phyloP scores from a whole-genome alignment of 2,888 invertebrate species.

The Hydrotaea cyrtoneurina region DNA sequence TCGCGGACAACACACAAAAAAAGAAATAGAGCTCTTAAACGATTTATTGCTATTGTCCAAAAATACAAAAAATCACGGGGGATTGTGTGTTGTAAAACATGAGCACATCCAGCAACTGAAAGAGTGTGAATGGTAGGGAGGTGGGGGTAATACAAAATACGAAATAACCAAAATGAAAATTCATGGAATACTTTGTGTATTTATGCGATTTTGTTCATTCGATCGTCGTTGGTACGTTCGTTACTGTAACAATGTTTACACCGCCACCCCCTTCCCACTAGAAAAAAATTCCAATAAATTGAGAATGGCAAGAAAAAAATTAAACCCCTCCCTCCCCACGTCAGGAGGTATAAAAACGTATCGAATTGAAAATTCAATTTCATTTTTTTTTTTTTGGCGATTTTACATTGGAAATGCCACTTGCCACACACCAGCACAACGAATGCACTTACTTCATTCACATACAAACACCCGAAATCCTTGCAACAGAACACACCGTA shows the following conservation, averaged over 20 bases:
- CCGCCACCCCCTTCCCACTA: not conserved
- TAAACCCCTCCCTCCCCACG: not conserved
- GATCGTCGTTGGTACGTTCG: not conserved
- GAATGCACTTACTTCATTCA: not conserved
- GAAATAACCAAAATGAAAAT: slow-evolving; percentile 24
- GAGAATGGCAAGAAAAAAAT: not conserved
- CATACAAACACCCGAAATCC: no score
- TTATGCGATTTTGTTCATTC: slow-evolving; percentile 23
- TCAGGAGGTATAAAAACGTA: not conserved
- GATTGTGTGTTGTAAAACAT: slow-evolving; percentile 5
- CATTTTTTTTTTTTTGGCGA: not conserved
- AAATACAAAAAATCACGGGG: slow-evolving; percentile 12
- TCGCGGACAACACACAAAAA: not conserved
- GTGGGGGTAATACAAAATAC: not conserved
- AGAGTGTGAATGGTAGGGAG: not conserved
- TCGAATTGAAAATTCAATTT: not conserved
- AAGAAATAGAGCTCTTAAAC: slow-evolving; percentile 6
- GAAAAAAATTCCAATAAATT: slow-evolving; percentile 2
- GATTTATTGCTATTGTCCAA: slow-evolving; percentile 25
- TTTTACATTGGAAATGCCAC: not conserved
- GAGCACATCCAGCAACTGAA: not conserved
- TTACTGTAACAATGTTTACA: slow-evolving; percentile 25
- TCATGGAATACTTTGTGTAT: slow-evolving; percentile 7
- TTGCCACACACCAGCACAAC: not conserved
- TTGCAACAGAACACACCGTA: not conserved